Conservation (phyloP, 2,888 invertebrate species). For the Lysandra coridon region DNA sequence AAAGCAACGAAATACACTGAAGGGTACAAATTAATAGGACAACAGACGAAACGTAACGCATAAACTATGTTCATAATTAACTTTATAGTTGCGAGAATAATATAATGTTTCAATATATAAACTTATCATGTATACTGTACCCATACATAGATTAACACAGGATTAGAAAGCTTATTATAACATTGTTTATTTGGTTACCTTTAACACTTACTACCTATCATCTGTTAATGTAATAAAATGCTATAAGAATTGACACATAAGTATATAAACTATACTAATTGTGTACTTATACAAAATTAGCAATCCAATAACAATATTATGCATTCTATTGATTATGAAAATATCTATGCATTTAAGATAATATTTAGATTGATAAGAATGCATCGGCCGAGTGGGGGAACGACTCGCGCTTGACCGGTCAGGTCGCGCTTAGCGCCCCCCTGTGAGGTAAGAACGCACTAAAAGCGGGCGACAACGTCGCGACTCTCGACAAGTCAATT, state of each 20-base stretch:
- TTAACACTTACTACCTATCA: constrained; percentile 79
- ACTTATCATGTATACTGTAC: constrained; percentile 31
- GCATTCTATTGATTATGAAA: constrained; percentile 77
- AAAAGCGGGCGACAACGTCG: constrained; percentile 28
- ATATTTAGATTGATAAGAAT: constrained; percentile 61
- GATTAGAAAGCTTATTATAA: constrained; percentile 64
- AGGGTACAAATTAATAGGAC: constrained; percentile 39
- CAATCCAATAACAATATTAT: constrained; percentile 77
- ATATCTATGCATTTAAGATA: constrained; percentile 66
- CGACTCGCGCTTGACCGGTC: constrained; percentile 37
- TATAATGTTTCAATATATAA: constrained; percentile 35
- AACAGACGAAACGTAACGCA: not conserved
- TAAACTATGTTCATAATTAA: not conserved
- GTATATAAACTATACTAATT: constrained; percentile 82
- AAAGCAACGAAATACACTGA: constrained; percentile 48
- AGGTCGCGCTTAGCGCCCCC: constrained; percentile 32
- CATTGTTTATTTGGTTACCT: constrained; percentile 66
- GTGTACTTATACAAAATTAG: constrained; percentile 80
- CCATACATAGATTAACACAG: constrained; percentile 48
- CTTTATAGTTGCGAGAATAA: constrained; percentile 35
- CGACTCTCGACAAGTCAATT: constrained; percentile 25
- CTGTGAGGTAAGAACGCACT: not conserved
- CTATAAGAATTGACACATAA: constrained; percentile 82
- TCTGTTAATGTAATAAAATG: constrained; percentile 79
- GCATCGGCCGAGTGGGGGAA: constrained; percentile 43